These are phyloP conservation scores for Sorex fumeus DNA, from an alignment of 2,113 vertebrate genomes.

Conservation along the genomic window DNA sequence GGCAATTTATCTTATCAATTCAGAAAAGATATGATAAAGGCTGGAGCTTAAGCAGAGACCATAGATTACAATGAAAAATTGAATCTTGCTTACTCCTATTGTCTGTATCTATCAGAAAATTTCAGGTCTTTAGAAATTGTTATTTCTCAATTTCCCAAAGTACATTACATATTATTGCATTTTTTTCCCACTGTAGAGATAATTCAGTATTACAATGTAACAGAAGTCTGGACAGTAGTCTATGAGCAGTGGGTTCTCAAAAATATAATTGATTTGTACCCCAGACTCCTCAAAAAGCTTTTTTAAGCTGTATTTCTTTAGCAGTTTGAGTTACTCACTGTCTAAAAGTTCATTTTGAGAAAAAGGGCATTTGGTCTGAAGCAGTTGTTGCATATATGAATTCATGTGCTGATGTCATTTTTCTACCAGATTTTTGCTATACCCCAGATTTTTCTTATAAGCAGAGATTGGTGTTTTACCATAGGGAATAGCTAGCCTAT, in stretches of 20 bases:
- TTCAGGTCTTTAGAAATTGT: too few relatives aligned
- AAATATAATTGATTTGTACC: not conserved
- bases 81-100: too few relatives aligned
- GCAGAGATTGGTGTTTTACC: not conserved
- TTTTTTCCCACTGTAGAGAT: too few relatives aligned
- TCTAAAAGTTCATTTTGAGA: not conserved
- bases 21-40: too few relatives aligned
- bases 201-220: not conserved
- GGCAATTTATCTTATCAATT: too few relatives aligned
- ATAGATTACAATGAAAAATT: too few relatives aligned
- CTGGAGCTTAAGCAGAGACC: too few relatives aligned
- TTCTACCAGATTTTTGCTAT: not conserved
- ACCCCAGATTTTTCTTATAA: not conserved
- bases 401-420: not conserved
- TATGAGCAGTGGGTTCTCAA: not conserved
- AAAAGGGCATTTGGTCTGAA: not conserved
- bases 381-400: not conserved
- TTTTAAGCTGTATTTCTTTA: not conserved
- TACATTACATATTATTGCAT: too few relatives aligned
- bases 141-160: too few relatives aligned
- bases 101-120: too few relatives aligned
- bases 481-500: not conserved
- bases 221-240: not conserved
- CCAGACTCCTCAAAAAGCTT: not conserved
- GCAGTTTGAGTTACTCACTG: not conserved